phyloP scores from a whole-genome alignment of 2,888 invertebrate species.

The Brachyptera risi region DNA sequence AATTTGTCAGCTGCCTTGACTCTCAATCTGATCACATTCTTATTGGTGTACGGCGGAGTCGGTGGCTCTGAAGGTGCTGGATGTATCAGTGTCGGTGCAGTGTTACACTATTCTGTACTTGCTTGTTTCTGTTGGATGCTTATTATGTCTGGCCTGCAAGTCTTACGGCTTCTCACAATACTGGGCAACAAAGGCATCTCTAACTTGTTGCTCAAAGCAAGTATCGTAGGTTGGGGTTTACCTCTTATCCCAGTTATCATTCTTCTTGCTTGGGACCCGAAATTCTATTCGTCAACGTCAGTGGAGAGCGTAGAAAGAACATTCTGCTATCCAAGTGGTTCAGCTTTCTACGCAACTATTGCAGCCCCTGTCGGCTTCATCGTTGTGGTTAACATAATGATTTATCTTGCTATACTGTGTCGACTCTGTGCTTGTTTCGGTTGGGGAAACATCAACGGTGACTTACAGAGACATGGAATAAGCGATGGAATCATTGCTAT shows the following conservation, averaged over 20 bases:
- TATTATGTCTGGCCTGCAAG: slow-evolving; percentile 63
- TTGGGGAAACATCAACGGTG: neutral
- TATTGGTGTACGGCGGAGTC: slow-evolving; percentile 35
- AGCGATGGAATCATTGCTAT: neutral
- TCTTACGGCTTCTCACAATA: slow-evolving; percentile 63
- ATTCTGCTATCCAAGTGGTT: slow-evolving; percentile 14
- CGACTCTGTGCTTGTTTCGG: slow-evolving; percentile 35
- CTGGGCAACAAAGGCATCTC: slow-evolving; percentile 56
- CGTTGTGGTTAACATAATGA: slow-evolving; percentile 4
- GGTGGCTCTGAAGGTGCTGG: slow-evolving; percentile 29
- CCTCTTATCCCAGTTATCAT: slow-evolving; percentile 53
- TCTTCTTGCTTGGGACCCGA: slow-evolving; percentile 46
- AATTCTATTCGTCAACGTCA: slow-evolving; percentile 48
- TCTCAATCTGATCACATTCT: slow-evolving; percentile 51
- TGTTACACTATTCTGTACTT: slow-evolving; percentile 63
- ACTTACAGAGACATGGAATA: neutral
- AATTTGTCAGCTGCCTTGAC: slow-evolving; percentile 60
- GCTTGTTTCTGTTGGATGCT: slow-evolving; percentile 71
- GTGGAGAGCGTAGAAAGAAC: neutral
- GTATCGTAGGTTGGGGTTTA: slow-evolving; percentile 59
- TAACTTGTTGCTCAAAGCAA: slow-evolving; percentile 59
- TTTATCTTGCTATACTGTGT: slow-evolving; percentile 4
- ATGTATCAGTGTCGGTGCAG: slow-evolving; percentile 58
- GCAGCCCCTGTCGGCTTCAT: slow-evolving; percentile 8
- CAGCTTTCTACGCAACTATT: slow-evolving; percentile 6